phyloP scores from a whole-genome alignment of 2,113 vertebrate species.

The Heteronetta atricapilla region DNA sequence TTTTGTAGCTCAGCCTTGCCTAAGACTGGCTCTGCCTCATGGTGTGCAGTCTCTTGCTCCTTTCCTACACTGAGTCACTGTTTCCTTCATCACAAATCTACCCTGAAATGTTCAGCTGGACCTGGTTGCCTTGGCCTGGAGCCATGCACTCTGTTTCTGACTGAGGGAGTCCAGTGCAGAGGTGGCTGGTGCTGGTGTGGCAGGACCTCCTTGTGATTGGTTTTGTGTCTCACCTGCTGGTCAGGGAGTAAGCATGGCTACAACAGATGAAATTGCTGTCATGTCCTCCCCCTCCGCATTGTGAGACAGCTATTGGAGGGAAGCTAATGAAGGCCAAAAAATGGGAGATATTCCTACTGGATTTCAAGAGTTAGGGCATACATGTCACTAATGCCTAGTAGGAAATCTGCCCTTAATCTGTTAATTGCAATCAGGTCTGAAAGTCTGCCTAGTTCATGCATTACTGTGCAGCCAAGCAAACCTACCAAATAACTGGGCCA shows the following conservation, averaged over 20 bases:
- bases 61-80: neutral
- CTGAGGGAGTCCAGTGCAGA: neutral
- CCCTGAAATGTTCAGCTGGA: neutral
- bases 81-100: neutral
- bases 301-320: neutral
- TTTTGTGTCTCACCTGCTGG: neutral
- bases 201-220: neutral
- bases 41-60: neutral
- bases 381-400: neutral
- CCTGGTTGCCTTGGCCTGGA: neutral
- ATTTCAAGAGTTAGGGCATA: neutral
- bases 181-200: neutral
- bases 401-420: neutral
- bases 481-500: neutral
- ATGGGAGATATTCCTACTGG: neutral
- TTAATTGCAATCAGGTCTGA: neutral
- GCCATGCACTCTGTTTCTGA: neutral
- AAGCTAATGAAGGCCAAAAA: neutral
- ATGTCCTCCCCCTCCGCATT: neutral
- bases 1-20: neutral
- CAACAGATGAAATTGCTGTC: neutral
- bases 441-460: neutral
- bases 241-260: neutral
- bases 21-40: neutral
- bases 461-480: neutral